Evolutionary conservation across 2,113 vertebrate genomes (phyloP), one percentile per base, ranked within the genome.

Genomic region (Ammodytes dubius): DNA sequence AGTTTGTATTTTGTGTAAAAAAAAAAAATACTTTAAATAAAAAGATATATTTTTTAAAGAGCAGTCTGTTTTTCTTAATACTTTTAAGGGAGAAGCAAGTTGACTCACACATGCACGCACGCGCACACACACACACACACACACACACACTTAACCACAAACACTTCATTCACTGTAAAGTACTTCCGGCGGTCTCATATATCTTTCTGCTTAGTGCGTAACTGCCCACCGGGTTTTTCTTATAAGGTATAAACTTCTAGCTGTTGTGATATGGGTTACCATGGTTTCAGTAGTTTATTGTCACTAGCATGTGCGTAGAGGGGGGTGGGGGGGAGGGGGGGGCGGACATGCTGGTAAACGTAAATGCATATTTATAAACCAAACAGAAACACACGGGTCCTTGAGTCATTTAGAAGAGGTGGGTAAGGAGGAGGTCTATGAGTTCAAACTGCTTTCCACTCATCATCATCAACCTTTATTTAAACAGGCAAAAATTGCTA

Each of bases 341-440:
- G 27, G 27, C 1, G 27, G 4, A 70, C 52, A 56, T 74, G 54
- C 17, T 19, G 46, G 69, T 11, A 53, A 70, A 27, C 19, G 7
- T 83, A 73, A 75, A 83, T 47, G 7, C 8, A 14, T 82, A 77
- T 87, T 83, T 74, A 61, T 57, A 68, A 86, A 77, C 10, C 27
- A 85, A 88, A 76, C 58, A 79, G 3, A 66, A 27, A 70, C 52
- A 45, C 50, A 37, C 5, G 65, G 52, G 46, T 39, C n/a, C 10
- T 5, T 74, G 56, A 54, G 57, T 68, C 71, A 74, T 12, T 1
- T 58, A 14, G 35, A 61, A 37, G 59, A 8, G 15, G 2, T 17
- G 9, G 19, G 39, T 5, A 56, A 46, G 5, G 42, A 46, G 5
- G 42, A 70, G 45, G 40, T 52, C 14, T 42, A 4, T 5, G 2